Conservation (phyloP, 2,797 vertebrate species). For the Aeoliscus strigatus region DNA sequence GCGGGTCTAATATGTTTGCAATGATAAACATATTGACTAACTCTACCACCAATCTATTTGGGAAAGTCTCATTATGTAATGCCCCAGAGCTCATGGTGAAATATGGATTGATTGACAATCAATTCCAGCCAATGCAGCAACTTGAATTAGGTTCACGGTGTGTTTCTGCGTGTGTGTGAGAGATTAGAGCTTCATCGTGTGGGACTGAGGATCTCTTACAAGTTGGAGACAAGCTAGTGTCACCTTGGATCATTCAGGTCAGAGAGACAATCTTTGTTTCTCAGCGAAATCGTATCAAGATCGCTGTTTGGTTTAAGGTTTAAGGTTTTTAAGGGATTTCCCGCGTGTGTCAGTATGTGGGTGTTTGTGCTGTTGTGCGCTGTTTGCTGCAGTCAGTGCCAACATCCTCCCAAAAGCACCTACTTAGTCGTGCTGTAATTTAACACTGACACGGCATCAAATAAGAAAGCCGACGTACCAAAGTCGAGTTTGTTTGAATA, state of each 20-base stretch:
- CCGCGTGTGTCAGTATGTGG: background rate
- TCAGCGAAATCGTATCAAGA: no score
- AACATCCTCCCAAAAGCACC: background rate
- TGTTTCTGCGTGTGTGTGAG: slow-evolving; percentile 6
- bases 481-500: slow-evolving; percentile 1
- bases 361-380: background rate
- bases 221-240: slow-evolving; percentile 1
- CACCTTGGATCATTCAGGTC: background rate
- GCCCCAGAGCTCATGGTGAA: slow-evolving; percentile 26
- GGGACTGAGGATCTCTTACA: background rate
- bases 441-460: background rate
- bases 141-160: slow-evolving; percentile 7
- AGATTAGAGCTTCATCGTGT: background rate
- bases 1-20: slow-evolving; percentile 22
- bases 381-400: background rate
- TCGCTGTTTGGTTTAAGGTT: background rate
- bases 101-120: slow-evolving; percentile 52
- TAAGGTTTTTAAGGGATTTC: background rate
- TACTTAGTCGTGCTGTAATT: slow-evolving; percentile 1
- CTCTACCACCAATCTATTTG: slow-evolving; percentile 27
- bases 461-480: background rate
- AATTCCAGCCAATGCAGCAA: slow-evolving; percentile 25
- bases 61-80: slow-evolving; percentile 49
- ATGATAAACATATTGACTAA: slow-evolving; percentile 49
- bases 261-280: background rate